A percentile compares a stretch with the other conserved stretches of the same genome.
Evolutionary conservation across 2,113 vertebrate genomes (phyloP).

Genomic region (Natator depressus): DNA sequence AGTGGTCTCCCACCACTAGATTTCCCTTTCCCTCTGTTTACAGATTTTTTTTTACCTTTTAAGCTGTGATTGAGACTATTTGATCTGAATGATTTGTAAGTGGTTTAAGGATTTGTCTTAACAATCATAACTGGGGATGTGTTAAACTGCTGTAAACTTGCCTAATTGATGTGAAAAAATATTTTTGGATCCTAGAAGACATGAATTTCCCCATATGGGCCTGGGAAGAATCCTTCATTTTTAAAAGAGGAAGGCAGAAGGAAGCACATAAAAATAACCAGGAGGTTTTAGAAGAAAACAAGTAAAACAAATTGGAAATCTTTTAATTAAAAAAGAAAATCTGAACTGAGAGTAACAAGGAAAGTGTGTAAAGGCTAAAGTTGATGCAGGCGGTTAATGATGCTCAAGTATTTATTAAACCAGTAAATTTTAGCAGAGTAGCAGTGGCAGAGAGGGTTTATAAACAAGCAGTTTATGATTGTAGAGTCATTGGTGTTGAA

Average conservation of each 20-base stretch:
- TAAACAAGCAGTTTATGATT: not conserved
- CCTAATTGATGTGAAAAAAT: slow-evolving; percentile 32
- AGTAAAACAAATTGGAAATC: not conserved
- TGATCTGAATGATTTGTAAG: slow-evolving; percentile 4
- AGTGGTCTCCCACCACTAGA: not conserved
- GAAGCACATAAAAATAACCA: not conserved
- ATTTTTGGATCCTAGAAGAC: not conserved
- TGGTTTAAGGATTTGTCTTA: slow-evolving; percentile 16
- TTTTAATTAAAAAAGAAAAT: not conserved
- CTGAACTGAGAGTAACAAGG: not conserved
- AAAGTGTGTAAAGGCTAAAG: not conserved
- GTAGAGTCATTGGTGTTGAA: not conserved
- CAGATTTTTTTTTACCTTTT: slow-evolving; percentile 16
- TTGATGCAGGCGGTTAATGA: not conserved
- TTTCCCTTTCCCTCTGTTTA: not conserved
- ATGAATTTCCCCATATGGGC: not conserved
- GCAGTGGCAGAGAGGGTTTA: not conserved
- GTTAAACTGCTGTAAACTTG: slow-evolving; percentile 32
- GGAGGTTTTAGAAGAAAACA: not conserved
- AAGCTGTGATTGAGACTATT: slow-evolving; percentile 47
- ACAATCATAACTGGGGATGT: not conserved
- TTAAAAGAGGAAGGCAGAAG: slow-evolving; percentile 7
- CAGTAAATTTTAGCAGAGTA: not conserved
- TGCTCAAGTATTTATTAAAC: not conserved
- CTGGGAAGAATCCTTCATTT: not conserved